phyloP scores from a whole-genome alignment of 2,888 invertebrate species.

The Cryptophagus acutangulus region DNA sequence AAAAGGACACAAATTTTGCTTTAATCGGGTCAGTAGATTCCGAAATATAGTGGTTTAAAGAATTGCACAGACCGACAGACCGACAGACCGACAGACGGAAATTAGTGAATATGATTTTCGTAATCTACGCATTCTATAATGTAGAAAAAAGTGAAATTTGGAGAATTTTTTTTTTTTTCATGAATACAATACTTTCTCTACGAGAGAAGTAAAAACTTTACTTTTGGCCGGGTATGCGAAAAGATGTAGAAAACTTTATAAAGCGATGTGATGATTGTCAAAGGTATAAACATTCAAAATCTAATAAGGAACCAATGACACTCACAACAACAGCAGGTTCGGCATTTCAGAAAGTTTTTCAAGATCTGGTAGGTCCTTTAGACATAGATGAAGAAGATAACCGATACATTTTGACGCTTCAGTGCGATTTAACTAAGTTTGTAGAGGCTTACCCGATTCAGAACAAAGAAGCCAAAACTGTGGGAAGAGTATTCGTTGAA shows the following conservation, averaged over 20 bases:
- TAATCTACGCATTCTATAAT: too few species aligned
- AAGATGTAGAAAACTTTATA: slow-evolving; percentile 22
- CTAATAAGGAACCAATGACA: slow-evolving; percentile 13
- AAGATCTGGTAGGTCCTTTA: slow-evolving; percentile 20
- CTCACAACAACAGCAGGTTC: slow-evolving; percentile 20
- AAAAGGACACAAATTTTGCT: too few species aligned
- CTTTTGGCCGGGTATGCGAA: slow-evolving; percentile 20
- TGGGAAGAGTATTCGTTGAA: slow-evolving; percentile 13
- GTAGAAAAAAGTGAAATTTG: too few species aligned
- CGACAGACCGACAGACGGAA: too few species aligned
- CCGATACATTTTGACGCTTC: slow-evolving; percentile 14
- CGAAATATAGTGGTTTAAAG: too few species aligned
- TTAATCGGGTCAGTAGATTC: too few species aligned
- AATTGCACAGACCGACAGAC: too few species aligned
- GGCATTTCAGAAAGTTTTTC: slow-evolving; percentile 21
- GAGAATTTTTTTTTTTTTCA: too few species aligned
- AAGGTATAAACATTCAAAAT: slow-evolving; percentile 11
- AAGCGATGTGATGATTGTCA: slow-evolving; percentile 21
- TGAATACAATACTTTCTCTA: too few species aligned
- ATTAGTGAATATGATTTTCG: too few species aligned
- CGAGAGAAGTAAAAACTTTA: slow-evolving; percentile 11
- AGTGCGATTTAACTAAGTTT: slow-evolving; percentile 12
- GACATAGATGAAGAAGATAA: slow-evolving; percentile 11
- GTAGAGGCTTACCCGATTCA: slow-evolving; percentile 8
- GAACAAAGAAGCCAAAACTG: slow-evolving; percentile 11